Evolutionary conservation across 2,113 vertebrate genomes (phyloP).

Genomic region (Lophius piscatorius): DNA sequence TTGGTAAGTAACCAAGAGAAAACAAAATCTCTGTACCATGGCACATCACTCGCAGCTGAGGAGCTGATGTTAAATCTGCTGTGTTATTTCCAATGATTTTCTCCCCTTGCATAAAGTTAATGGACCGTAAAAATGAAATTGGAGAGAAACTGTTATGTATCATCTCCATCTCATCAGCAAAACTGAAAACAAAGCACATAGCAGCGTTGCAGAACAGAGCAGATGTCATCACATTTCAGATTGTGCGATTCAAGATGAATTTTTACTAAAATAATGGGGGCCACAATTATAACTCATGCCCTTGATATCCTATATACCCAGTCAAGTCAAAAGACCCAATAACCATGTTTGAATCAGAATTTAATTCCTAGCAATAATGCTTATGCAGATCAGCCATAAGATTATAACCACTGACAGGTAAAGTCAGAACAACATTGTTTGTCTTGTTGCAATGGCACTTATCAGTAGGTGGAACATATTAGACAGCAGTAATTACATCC

Average conservation of each 20-base stretch:
- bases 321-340: no score
- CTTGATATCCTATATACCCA: no score
- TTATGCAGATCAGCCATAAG: no score
- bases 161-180: background rate
- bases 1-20: conserved; percentile 37
- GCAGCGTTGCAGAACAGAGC: no score
- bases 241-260: conserved; percentile 11
- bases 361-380: no score
- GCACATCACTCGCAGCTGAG: conserved; percentile 23
- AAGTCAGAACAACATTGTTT: no score
- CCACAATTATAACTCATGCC: conserved; percentile 18
- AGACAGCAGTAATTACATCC: no score
- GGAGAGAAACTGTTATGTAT: background rate
- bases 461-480: no score
- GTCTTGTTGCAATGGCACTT: no score
- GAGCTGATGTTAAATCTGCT: conserved; percentile 23
- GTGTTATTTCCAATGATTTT: background rate
- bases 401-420: no score
- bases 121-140: background rate
- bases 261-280: conserved; percentile 10
- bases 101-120: background rate
- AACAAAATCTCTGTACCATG: conserved; percentile 14
- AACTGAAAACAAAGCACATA: background rate
- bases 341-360: no score
- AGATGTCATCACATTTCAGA: conserved; percentile 1